These are phyloP conservation scores for Otus sunia DNA, from an alignment of 2,113 vertebrate genomes.

Conservation along the genomic window DNA sequence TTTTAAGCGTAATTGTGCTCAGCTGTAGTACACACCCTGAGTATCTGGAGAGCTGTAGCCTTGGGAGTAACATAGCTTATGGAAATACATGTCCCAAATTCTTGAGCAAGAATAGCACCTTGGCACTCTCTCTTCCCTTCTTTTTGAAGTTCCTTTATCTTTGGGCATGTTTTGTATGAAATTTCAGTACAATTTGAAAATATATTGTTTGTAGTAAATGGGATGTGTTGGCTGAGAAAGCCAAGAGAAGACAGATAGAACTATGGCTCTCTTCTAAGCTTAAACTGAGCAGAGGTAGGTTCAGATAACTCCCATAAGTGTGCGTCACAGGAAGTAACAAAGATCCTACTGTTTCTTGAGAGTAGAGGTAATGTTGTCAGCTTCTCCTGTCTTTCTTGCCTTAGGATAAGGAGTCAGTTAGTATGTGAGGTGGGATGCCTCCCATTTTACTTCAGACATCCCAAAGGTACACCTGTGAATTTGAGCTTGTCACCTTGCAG, in stretches of 20 bases:
- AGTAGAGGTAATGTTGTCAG: not conserved
- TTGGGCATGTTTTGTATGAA: not conserved
- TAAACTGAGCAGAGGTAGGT: not conserved
- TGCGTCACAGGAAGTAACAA: not conserved
- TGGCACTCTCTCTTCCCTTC: not conserved
- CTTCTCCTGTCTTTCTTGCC: not conserved
- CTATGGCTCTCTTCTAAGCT: not conserved
- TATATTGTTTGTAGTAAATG: not conserved
- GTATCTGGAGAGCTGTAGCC: not conserved
- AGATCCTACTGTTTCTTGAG: not conserved
- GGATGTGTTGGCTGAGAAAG: not conserved
- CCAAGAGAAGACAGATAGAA: not conserved
- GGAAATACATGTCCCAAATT: not conserved
- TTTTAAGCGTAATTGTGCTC: not conserved
- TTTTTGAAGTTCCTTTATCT: not conserved
- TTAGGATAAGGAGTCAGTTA: not conserved
- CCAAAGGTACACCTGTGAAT: not conserved
- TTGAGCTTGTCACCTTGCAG: not conserved
- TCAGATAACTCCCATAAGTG: not conserved
- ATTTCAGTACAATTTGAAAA: not conserved
- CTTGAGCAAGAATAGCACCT: not conserved
- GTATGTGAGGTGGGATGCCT: not conserved
- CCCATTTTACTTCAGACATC: not conserved
- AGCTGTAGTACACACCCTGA: not conserved
- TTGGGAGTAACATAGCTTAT: not conserved